Evolutionary conservation across 2,113 vertebrate species (phyloP).

Genomic region (Leucopternis melanops): DNA sequence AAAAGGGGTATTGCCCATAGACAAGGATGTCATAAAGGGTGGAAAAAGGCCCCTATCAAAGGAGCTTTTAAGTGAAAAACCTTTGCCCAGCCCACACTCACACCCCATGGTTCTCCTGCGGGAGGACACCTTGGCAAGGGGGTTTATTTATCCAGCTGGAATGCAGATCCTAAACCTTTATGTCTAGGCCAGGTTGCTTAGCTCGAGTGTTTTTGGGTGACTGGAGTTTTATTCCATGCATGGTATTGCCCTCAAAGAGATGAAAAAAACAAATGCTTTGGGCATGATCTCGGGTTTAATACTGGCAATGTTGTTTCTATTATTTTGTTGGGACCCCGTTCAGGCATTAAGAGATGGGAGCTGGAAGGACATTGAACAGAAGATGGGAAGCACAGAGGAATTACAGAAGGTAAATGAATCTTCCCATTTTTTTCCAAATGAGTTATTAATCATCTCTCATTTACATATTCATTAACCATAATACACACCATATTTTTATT

Average conservation of each 20-base stretch:
- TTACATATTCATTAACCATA: conserved; percentile 48
- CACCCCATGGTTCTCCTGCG: fast-evolving
- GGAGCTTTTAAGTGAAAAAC: not conserved
- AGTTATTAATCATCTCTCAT: conserved; percentile 36
- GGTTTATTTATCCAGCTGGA: not conserved
- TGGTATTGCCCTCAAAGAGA: not conserved
- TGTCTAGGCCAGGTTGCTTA: not conserved
- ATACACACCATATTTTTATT: conserved; percentile 27
- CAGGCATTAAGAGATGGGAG: not conserved
- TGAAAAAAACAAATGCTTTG: not conserved
- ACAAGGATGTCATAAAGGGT: not conserved
- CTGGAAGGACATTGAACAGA: not conserved
- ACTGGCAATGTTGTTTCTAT: not conserved
- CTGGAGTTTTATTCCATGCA: not conserved
- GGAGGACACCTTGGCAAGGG: not conserved
- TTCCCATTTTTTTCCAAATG: conserved; percentile 20
- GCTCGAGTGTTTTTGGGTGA: not conserved
- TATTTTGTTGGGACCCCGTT: not conserved
- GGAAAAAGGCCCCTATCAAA: not conserved
- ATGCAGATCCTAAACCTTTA: not conserved
- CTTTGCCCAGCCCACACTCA: not conserved
- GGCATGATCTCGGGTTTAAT: not conserved
- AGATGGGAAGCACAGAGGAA: not conserved
- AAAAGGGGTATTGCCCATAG: not conserved
- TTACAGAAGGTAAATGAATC: not conserved